A percentile compares a stretch with the other conserved stretches of the same genome.
phyloP scores from a whole-genome alignment of 2,888 invertebrate species.

The Drosophila nr. fundita region DNA sequence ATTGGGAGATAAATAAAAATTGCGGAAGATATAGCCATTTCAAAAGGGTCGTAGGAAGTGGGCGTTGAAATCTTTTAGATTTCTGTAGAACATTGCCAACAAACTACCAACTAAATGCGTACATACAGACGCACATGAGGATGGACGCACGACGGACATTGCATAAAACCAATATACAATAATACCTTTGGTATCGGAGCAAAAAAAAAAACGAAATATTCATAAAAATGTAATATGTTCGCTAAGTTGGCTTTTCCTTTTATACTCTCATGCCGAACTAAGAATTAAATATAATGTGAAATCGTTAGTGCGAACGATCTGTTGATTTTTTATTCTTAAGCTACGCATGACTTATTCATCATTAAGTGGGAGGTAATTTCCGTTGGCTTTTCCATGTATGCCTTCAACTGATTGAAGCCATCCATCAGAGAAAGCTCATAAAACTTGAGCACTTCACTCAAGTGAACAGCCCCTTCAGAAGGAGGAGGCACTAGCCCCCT shows the following conservation, averaged over 20 bases:
- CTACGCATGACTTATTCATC: background rate
- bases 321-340: background rate
- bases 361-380: slow-evolving; percentile 21
- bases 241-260: rapidly evolving
- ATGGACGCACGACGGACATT: background rate
- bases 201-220: background rate
- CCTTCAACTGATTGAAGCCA: slow-evolving; percentile 44
- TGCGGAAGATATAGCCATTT: no score
- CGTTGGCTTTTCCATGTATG: slow-evolving; percentile 22
- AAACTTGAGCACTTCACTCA: slow-evolving; percentile 58
- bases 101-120: no score
- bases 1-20: no score
- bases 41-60: no score
- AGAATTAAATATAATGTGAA: background rate
- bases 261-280: background rate
- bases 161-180: background rate
- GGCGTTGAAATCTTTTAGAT: no score
- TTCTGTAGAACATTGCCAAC: no score
- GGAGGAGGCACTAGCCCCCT: slow-evolving; percentile 3
- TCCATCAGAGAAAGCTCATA: slow-evolving; percentile 59
- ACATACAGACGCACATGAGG: no score
- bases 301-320: background rate
- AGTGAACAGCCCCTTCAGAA: slow-evolving; percentile 49
- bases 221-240: background rate
- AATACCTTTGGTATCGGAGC: no score